phyloP scores from a whole-genome alignment of 2,888 invertebrate species.

The Smittia aterrima region DNA sequence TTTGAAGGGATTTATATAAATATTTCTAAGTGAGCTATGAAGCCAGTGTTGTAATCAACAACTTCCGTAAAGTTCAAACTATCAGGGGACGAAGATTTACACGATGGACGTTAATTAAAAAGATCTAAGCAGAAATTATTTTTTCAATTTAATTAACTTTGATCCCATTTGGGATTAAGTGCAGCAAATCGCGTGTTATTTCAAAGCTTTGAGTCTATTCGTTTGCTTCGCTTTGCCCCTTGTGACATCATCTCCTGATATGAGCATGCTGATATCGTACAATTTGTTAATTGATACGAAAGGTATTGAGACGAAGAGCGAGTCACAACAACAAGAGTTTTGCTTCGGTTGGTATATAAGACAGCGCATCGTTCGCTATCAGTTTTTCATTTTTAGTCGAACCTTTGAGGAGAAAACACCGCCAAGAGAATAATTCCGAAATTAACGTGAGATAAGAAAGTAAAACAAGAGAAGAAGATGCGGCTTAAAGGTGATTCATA shows the following conservation, averaged over 20 bases:
- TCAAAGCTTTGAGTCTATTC: no score
- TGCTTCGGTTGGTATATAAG: neutral
- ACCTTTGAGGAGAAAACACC: constrained; percentile 1
- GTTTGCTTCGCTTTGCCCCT: neutral
- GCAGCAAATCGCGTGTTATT: no score
- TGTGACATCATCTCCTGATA: neutral
- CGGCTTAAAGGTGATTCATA: neutral
- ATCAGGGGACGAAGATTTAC: no score
- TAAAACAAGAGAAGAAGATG: neutral
- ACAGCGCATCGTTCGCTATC: neutral
- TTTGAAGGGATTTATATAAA: no score
- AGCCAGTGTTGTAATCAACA: no score
- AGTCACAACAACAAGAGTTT: neutral
- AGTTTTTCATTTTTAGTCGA: neutral
- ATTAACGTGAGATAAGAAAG: neutral
- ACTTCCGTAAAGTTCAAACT: no score
- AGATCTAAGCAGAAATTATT: no score
- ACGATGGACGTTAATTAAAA: no score
- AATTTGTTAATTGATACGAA: constrained; percentile 6
- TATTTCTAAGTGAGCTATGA: no score
- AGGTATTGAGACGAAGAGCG: neutral
- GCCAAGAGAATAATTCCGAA: neutral
- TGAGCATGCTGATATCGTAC: neutral
- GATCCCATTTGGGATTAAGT: no score
- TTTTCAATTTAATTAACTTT: no score